Evolutionary conservation across 1,140 invertebrate species (phyloP).

Genomic region (Acromyrmex charruanus): DNA sequence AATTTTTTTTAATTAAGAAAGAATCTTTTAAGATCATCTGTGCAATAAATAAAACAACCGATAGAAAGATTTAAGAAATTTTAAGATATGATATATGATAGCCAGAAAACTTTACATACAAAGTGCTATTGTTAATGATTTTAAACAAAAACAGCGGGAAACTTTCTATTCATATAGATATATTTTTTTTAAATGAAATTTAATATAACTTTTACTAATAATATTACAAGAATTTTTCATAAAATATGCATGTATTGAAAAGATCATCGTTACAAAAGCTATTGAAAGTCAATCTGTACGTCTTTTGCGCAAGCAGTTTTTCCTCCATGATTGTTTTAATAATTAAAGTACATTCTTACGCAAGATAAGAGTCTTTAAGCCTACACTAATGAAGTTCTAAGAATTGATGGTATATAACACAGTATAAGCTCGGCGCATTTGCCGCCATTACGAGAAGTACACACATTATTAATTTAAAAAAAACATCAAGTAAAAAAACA

Average conservation of each 20-base stretch:
- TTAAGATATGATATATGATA: not conserved
- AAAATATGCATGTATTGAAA: not conserved
- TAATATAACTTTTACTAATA: constrained; percentile 1
- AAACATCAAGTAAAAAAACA: not conserved
- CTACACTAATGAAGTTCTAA: not conserved
- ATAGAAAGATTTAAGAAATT: not conserved
- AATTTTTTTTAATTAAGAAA: not conserved
- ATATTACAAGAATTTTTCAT: not conserved
- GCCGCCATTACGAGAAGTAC: constrained; percentile 11
- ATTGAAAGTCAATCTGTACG: not conserved
- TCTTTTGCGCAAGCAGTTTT: constrained; percentile 3
- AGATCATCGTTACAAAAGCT: not conserved
- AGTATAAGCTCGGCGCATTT: not conserved
- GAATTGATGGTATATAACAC: constrained; percentile 3
- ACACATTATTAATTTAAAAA: not conserved
- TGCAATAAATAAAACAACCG: not conserved
- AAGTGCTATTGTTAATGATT: not conserved
- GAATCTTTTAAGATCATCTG: not conserved
- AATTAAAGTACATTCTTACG: constrained; percentile 25
- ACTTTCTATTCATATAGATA: not conserved
- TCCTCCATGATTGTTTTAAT: constrained; percentile 5
- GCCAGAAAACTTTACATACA: not conserved
- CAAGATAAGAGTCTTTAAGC: constrained; percentile 14
- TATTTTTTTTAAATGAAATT: not conserved
- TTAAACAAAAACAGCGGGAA: not conserved